Base-by-base conservation (phyloP, 2,113 vertebrate genomes). In the Pygoscelis antarcticus region DNA sequence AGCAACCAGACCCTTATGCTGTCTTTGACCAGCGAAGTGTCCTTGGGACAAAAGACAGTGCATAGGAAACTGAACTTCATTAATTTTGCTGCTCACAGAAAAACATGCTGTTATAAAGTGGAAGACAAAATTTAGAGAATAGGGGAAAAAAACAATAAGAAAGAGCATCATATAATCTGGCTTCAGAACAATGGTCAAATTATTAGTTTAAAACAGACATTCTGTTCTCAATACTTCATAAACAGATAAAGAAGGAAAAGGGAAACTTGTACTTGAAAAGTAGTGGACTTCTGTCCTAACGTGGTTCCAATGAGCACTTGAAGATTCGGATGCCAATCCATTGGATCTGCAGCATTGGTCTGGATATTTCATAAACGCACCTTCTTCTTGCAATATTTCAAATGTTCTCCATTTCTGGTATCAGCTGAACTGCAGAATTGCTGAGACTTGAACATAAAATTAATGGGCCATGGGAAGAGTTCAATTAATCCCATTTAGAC, bases 121-220 rank as follows among this genome's bases (percentile, higher is more conserved):
- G 36, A 78, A 91, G 69, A 81, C 11, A 89, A 86, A 88, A 89
- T 69, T 77, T 66, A 70, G 34, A 90, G 64, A 87, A 85, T 11
- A 49, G 34, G 40, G 40, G 10, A 0, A 32, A 57, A 71, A 85
- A 91, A 27, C 86, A 95, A 74, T 87, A 77, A 75, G 69, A 88
- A 90, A 83, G 38, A 38, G 27, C 54, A 77, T 75, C 83, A 46
- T 71, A 90, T 40, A 66, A n/a, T 55, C 58, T 93, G 82, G 36
- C 19, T 93, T 90, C 60, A 80, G 54, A 97, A 83, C 69, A 91
- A 75, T 51, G 58, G 57, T 92, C 72, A 93, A 96, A 64, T 79
- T 91, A 68, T 88, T 97, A 88, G 93, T 87, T 93, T 87, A 85
- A 93, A 95, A 57, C 81, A 94, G 70, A 85, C 11, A 0, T 72